Evolutionary conservation across 2,888 invertebrate species (phyloP).

Genomic region (Slavum lentiscoides): DNA sequence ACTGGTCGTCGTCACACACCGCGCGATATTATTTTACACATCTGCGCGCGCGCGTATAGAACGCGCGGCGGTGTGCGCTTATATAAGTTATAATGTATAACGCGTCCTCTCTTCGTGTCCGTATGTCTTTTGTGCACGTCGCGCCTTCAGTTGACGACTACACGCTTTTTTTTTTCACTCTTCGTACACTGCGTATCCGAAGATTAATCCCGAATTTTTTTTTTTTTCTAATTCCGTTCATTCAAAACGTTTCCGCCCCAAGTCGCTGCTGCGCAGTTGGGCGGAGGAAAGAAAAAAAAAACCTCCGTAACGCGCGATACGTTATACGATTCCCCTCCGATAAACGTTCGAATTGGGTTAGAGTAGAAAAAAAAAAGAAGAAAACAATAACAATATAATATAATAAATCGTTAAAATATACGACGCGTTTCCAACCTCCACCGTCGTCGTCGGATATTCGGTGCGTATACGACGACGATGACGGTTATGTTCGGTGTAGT

Average conservation of each 20-base stretch:
- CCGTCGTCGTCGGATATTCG: too few relatives aligned
- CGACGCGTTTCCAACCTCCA: background rate
- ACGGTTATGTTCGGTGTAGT: too few relatives aligned
- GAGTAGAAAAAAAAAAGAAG: background rate
- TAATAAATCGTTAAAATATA: background rate
- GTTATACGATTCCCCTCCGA: slow-evolving; percentile 1
- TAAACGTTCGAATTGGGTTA: slow-evolving; percentile 25
- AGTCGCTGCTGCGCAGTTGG: background rate
- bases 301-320: slow-evolving; percentile 17
- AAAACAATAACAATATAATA: slow-evolving; percentile 15
- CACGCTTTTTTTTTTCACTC: slow-evolving; percentile 12
- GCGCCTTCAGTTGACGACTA: slow-evolving; percentile 34
- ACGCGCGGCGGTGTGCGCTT: background rate
- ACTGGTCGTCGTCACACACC: slow-evolving; percentile 40
- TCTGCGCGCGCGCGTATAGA: slow-evolving; percentile 21
- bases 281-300: background rate
- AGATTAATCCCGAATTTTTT: slow-evolving; percentile 33
- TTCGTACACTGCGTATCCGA: background rate
- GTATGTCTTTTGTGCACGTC: slow-evolving; percentile 40
- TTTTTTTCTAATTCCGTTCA: slow-evolving; percentile 36
- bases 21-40: background rate
- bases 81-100: slow-evolving; percentile 1
- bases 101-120: background rate
- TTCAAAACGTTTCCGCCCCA: slow-evolving; percentile 46
- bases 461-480: background rate